Evolutionary conservation across 2,797 vertebrate genomes (phyloP).

Genomic region (Rhabdophis nuchalis): DNA sequence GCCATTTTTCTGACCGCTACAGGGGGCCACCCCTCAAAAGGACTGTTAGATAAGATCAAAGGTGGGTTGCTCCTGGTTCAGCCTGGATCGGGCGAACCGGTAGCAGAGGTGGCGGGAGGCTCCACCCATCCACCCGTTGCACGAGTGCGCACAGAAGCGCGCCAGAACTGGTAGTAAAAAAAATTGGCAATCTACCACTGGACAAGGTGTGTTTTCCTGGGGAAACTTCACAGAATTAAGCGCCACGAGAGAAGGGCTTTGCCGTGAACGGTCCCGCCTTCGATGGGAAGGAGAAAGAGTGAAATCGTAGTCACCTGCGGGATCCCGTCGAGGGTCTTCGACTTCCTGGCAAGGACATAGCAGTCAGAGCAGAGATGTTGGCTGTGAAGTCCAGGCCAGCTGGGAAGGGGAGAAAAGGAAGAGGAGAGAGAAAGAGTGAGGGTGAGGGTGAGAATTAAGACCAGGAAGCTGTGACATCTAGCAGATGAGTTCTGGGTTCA

Average conservation of each 20-base stretch:
- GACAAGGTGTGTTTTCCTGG: neutral
- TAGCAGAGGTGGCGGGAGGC: too few relatives aligned
- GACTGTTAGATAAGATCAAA: neutral
- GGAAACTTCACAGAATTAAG: neutral
- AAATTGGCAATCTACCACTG: too few relatives aligned
- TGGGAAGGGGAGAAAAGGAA: conserved; percentile 9
- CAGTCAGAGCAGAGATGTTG: conserved; percentile 57
- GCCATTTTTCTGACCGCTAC: neutral
- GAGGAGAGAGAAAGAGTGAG: conserved; percentile 28
- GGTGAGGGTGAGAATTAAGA: neutral
- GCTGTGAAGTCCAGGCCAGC: conserved; percentile 45
- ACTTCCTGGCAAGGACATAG: conserved; percentile 89
- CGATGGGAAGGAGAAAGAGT: neutral
- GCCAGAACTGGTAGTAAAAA: too few relatives aligned
- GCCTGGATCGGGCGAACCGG: too few relatives aligned
- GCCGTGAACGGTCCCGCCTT: neutral
- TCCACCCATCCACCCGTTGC: too few relatives aligned
- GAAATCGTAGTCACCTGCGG: conserved; percentile 77
- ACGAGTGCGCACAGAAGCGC: too few relatives aligned
- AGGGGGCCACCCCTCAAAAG: neutral
- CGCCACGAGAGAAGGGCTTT: too few relatives aligned
- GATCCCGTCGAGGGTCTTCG: conserved; percentile 83
- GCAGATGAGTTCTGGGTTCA: neutral
- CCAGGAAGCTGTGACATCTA: neutral
- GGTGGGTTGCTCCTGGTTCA: too few relatives aligned